Conservation (phyloP, 2,113 vertebrate genomes). For the Oceanodroma tethys region DNA sequence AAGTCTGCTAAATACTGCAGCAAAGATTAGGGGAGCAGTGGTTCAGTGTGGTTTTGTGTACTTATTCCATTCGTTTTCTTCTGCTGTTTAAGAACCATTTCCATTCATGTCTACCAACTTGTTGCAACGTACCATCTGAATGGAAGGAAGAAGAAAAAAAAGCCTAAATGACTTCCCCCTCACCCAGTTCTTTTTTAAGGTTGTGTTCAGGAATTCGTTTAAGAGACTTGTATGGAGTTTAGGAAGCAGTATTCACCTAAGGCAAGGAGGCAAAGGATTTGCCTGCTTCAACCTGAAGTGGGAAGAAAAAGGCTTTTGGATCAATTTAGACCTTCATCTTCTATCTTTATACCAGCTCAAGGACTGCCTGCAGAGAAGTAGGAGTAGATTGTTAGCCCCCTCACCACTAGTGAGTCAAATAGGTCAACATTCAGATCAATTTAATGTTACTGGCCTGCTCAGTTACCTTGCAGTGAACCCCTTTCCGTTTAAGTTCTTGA, state of each 20-base stretch:
- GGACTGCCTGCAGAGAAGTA: not conserved
- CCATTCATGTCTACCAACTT: not conserved
- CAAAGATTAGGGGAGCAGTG: not conserved
- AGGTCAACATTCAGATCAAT: not conserved
- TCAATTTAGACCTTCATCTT: not conserved
- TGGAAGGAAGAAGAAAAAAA: not conserved
- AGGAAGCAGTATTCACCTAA: not conserved
- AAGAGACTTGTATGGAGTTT: not conserved
- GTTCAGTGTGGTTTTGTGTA: not conserved
- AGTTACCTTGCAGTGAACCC: not conserved
- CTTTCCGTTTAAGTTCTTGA: not conserved
- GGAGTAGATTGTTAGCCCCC: not conserved
- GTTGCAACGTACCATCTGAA: not conserved
- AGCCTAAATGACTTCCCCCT: not conserved
- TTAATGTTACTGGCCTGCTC: not conserved
- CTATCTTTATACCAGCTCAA: not conserved
- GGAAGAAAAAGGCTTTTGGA: not conserved
- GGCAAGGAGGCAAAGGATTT: not conserved
- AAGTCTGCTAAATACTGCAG: not conserved
- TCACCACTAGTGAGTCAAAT: not conserved
- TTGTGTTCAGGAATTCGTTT: not conserved
- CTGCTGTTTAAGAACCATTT: not conserved
- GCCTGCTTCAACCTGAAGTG: not conserved
- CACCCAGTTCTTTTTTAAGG: not conserved
- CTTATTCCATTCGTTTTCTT: not conserved